Evolutionary conservation across 2,797 vertebrate species (phyloP), one percentile per base, ranked within the genome.

Genomic region (Myoxocephalus aenaeus): DNA sequence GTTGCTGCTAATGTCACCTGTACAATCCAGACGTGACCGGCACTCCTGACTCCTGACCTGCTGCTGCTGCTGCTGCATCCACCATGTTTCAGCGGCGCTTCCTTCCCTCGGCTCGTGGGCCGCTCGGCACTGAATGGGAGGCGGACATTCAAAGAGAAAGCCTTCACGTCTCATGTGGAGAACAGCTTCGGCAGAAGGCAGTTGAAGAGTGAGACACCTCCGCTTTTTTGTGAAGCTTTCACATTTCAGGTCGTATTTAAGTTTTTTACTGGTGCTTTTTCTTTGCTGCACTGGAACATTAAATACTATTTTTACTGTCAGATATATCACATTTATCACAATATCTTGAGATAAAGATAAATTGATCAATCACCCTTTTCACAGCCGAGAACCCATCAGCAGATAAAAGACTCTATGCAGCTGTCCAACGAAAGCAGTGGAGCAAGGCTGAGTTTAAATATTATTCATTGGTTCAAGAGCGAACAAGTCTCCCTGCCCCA

Each of bases 11-110:
- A 75, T 80, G 87, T 83, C 77, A 88, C 78, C 82, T 88, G 83
- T 86, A 86, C 93, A 93, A 94, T 92, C 91, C 87, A 93, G 90
- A 94, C 93, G 83, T 65, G 62, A 77, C 81, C 50, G 2, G 61
- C 65, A 34, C 73, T 73, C 38, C 75, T 87, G 79, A 86, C 82
- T n/a, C n/a, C 84, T 17, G 64, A 29, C 29, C 81, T 50, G 73
- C 70, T 59, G 63, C 34, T 7, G 32, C 57, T n/a, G 44, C 70
- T 62, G 32, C 57, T n/a, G 44, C 70, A 59, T 78, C 64, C 48
- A 51, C 82, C 25, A 17, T 61, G 59, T 67, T 61, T 64, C 70
- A 1, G 7, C 64, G 46, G 56, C n/a, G 65, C 38, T 81, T 76
- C 22, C 48, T 53, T 72, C 42, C 22, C 59, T 9, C 14, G 2